A percentile compares a stretch with the other conserved stretches of the same genome.
These are phyloP conservation scores for Ochropleura leucogaster DNA, from an alignment of 2,888 invertebrate species.

Conservation along the genomic window DNA sequence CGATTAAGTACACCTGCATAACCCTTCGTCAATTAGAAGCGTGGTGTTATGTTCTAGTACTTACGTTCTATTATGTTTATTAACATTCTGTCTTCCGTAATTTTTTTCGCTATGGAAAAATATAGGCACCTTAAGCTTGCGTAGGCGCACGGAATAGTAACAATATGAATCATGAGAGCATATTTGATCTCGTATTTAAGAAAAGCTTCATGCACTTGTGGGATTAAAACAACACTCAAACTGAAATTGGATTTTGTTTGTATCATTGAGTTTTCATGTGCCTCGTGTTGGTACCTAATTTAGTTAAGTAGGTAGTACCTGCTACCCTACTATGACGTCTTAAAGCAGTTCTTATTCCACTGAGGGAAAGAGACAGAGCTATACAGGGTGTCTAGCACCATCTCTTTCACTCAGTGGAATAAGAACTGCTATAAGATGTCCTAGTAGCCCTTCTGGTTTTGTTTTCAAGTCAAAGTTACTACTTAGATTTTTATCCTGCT, in stretches of 20 bases:
- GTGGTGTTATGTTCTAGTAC: no score
- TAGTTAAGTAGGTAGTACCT: neutral
- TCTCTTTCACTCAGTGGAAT: no score
- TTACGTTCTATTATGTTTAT: no score
- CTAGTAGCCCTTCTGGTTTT: no score
- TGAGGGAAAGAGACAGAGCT: no score
- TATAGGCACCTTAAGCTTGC: neutral
- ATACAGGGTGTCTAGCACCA: no score
- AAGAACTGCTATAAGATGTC: no score
- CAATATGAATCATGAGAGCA: conserved; percentile 12
- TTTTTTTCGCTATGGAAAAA: neutral
- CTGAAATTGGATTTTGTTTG: conserved; percentile 17
- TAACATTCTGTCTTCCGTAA: neutral
- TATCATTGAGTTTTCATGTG: conserved; percentile 37
- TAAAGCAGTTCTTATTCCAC: no score
- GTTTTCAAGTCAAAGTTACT: no score
- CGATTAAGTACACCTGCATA: neutral
- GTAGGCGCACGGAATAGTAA: conserved; percentile 5
- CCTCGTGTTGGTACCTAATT: neutral
- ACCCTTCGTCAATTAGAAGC: neutral
- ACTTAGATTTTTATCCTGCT: no score
- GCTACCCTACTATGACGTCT: no score
- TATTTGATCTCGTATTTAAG: conserved; percentile 21
- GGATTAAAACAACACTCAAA: conserved; percentile 18
- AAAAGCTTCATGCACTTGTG: conserved; percentile 20